Evolutionary conservation across 2,113 vertebrate genomes (phyloP), one percentile per base, ranked within the genome.

Genomic region (Balaenoptera acutorostrata): DNA sequence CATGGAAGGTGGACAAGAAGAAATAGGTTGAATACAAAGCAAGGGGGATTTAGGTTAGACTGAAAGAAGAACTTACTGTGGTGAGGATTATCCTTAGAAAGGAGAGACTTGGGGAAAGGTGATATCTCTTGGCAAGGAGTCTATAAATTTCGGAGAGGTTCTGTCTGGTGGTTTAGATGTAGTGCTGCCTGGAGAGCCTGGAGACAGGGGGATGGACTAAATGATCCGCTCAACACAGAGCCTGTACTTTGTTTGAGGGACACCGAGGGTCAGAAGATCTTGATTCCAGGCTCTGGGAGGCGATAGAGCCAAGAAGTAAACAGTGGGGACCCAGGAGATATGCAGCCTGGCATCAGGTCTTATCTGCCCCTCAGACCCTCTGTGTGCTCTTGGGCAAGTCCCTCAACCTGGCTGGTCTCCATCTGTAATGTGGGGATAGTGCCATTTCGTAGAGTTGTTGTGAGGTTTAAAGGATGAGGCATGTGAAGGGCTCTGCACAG

Each of bases 361-460:
- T 49, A 27, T 39, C 59, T 74, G 44, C 20, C 71, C 8, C n/a
- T 21, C 41, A 14, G 27, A 44, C 29, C 33, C 41, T 8, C 77
- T 11, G 49, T 23, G 91, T 29, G 91, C 36, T 18, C 36, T 68
- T 39, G 63, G 33, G 27, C 39, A 2, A 83, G 61, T 46, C 23
- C 3, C 49, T 55, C 88, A 61, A 15, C 33, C 63, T 59, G 36
- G 31, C 88, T 36, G 31, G 31, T 90, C 55, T 27, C 39, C 8
- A 0, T 29, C 72, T 83, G 25, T 25, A 14, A 36, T 5, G 12
- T 15, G 57, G 61, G 84, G n/a, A 11, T 17, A 3, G 27, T 59
- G 5, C 21, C 0, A 0, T 17, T 4, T 71, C 0, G 0, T 0
- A 25, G 63, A 31, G 11, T 12, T n/a, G 31, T 88, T 11, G 2